phyloP scores from a whole-genome alignment of 2,888 invertebrate genomes.

The Corbicula japonica region DNA sequence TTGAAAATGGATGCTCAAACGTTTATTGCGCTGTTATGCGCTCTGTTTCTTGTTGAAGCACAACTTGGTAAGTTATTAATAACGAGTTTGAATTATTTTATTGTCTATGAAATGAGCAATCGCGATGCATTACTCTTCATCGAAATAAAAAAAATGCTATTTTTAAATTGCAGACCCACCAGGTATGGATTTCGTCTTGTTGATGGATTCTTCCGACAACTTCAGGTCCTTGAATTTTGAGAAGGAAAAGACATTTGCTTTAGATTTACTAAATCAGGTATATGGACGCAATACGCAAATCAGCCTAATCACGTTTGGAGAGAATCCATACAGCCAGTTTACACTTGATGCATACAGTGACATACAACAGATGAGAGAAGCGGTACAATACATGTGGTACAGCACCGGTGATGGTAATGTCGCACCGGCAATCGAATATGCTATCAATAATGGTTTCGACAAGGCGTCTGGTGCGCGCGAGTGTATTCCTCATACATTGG shows the following conservation, averaged over 20 bases:
- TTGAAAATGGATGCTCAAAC: too few relatives aligned
- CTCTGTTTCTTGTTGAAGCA: too few relatives aligned
- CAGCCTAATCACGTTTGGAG: slow-evolving; percentile 35
- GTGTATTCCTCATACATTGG: slow-evolving; percentile 30
- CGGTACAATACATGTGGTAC: slow-evolving; percentile 23
- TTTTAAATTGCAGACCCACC: too few relatives aligned
- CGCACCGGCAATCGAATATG: slow-evolving; percentile 22
- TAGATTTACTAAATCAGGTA: slow-evolving; percentile 5
- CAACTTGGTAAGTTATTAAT: too few relatives aligned
- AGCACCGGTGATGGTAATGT: slow-evolving; percentile 27
- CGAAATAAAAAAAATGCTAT: too few relatives aligned
- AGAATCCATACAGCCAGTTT: slow-evolving; percentile 27
- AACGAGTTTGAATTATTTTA: too few relatives aligned
- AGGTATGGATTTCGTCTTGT: slow-evolving; percentile 38
- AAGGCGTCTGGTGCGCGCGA: slow-evolving; percentile 29
- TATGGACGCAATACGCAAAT: slow-evolving; percentile 11
- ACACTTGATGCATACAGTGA: slow-evolving; percentile 18
- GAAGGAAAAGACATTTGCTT: slow-evolving; percentile 27
- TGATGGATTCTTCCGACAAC: slow-evolving; percentile 45
- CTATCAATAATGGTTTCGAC: slow-evolving; percentile 34
- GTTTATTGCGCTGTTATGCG: too few relatives aligned
- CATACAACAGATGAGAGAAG: background rate
- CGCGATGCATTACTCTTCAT: too few relatives aligned
- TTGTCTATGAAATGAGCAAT: too few relatives aligned
- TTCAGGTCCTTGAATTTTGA: slow-evolving; percentile 25